Conservation (phyloP, 1,140 invertebrate genomes). For the Tetraneura akinire region DNA sequence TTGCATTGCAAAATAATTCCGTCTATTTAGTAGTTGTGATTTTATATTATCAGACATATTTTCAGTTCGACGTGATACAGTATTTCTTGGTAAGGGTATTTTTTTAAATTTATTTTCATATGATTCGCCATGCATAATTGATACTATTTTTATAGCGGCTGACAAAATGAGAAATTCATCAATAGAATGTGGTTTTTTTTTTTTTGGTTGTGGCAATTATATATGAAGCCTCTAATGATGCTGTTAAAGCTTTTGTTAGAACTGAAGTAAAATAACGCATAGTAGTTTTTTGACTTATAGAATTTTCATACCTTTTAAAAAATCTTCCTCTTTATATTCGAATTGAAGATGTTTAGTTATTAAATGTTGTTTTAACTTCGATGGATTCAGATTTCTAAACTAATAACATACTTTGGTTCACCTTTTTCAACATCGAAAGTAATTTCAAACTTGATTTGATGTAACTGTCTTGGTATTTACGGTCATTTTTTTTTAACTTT, state of each 20-base stretch:
- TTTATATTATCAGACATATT: conserved; percentile 56
- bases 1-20: conserved; percentile 27
- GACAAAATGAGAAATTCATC: background rate
- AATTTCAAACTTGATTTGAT: too few relatives aligned
- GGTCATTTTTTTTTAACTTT: too few relatives aligned
- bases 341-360: conserved; percentile 10
- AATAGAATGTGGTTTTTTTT: conserved; percentile 52
- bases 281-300: background rate
- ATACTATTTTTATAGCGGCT: conserved; percentile 1
- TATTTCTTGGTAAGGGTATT: conserved; percentile 56
- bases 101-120: conserved; percentile 46
- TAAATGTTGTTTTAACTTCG: conserved; percentile 8
- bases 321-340: conserved; percentile 27
- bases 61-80: conserved; percentile 55
- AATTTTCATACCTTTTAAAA: conserved; percentile 35
- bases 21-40: conserved; percentile 18
- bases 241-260: background rate
- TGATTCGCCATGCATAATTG: conserved; percentile 25
- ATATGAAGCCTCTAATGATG: background rate
- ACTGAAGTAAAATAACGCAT: background rate
- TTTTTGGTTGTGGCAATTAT: background rate
- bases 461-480: too few relatives aligned
- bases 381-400: too few relatives aligned
- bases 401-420: too few relatives aligned
- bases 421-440: too few relatives aligned